Conservation (phyloP, 1,140 invertebrate species). For the Neotoxoptera formosana region DNA sequence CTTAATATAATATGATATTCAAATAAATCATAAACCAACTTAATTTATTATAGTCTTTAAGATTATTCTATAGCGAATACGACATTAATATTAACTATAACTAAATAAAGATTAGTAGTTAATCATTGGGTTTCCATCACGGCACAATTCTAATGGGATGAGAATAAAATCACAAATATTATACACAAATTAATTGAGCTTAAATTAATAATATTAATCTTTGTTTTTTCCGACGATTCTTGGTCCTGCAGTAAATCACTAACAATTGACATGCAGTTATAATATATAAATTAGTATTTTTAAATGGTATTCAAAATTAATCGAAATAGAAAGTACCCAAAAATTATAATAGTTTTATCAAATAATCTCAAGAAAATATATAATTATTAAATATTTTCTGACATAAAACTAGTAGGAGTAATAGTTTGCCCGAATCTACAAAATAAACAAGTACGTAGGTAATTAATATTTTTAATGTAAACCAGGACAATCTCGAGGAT, state of each 20-base stretch:
- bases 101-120: neutral
- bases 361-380: neutral
- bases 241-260: neutral
- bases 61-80: neutral
- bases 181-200: neutral
- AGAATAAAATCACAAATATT: neutral
- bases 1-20: neutral
- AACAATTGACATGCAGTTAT: neutral
- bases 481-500: no score
- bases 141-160: neutral
- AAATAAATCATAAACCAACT: neutral
- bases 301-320: neutral
- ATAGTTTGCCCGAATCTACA: neutral
- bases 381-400: neutral
- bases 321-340: neutral
- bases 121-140: neutral
- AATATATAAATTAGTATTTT: neutral
- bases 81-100: neutral
- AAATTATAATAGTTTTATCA: neutral
- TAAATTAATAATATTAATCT: neutral
- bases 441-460: neutral
- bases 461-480: neutral
- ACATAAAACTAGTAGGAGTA: neutral
- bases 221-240: neutral
- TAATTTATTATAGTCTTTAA: neutral